phyloP scores from a whole-genome alignment of 2,113 vertebrate species.

The Oreochromis niloticus region DNA sequence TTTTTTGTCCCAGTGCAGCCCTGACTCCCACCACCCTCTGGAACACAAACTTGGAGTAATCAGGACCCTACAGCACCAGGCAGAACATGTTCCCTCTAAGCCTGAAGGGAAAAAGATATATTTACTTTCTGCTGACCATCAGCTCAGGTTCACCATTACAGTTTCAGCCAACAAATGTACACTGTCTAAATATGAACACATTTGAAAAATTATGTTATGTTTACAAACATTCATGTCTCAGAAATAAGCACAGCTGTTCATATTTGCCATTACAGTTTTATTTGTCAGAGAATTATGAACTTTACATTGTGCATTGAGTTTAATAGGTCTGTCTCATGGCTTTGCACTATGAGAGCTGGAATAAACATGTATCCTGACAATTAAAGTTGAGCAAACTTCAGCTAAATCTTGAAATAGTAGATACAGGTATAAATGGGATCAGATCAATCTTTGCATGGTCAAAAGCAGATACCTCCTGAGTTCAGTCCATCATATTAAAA shows the following conservation, averaged over 20 bases:
- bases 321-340: not conserved
- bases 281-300: not conserved
- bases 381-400: not conserved
- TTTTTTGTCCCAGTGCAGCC: not conserved
- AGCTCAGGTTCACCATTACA: not conserved
- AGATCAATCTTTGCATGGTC: not conserved
- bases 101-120: not conserved
- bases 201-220: not conserved
- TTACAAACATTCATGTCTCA: not conserved
- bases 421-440: not conserved
- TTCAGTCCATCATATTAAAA: not conserved
- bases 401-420: fast-evolving
- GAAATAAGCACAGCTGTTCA: not conserved
- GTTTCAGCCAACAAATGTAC: too few relatives aligned
- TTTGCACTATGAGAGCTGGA: not conserved
- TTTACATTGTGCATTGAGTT: not conserved
- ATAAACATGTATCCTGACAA: not conserved
- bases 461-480: not conserved
- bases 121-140: not conserved
- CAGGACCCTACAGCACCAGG: not conserved
- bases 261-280: not conserved
- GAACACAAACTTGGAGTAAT: not conserved
- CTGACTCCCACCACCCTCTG: not conserved
- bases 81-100: not conserved
- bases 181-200: not conserved